Percentiles rank a stretch among this genome's conserved stretches.
Conservation (phyloP, 2,888 invertebrate genomes). For the Leucophenga montana region DNA sequence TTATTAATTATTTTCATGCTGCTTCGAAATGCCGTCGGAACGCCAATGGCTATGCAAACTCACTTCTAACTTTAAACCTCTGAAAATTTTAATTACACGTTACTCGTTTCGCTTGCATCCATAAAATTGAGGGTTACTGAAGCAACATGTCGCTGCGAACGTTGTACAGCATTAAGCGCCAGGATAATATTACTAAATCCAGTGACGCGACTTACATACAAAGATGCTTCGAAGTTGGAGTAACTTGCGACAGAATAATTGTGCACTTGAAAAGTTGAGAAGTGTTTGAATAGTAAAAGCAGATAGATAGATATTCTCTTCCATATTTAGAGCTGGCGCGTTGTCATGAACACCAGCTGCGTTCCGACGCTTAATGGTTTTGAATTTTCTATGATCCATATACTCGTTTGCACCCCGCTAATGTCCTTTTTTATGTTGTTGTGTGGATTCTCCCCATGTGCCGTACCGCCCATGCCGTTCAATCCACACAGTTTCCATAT, state of each 20-base stretch:
- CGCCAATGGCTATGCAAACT: neutral
- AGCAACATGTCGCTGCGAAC: slow-evolving; percentile 53
- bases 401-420: slow-evolving; percentile 4
- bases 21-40: too few species aligned
- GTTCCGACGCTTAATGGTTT: slow-evolving; percentile 47
- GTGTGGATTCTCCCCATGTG: neutral
- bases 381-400: slow-evolving; percentile 53
- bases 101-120: neutral
- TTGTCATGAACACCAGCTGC: slow-evolving; percentile 52
- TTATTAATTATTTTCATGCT: slow-evolving; percentile 26
- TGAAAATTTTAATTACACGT: slow-evolving; percentile 54
- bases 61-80: neutral
- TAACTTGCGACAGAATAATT: slow-evolving; percentile 23
- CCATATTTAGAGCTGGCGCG: neutral
- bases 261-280: slow-evolving; percentile 26
- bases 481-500: neutral
- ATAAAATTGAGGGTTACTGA: too few species aligned
- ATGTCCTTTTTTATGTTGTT: neutral
- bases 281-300: slow-evolving; percentile 23
- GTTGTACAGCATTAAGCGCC: slow-evolving; percentile 45
- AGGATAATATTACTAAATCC: slow-evolving; percentile 30
- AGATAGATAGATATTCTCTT: neutral
- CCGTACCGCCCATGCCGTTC: neutral
- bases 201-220: neutral
- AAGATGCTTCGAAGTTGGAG: neutral